Base-by-base conservation (phyloP, 2,888 invertebrate species). In the Melipona beecheii region DNA sequence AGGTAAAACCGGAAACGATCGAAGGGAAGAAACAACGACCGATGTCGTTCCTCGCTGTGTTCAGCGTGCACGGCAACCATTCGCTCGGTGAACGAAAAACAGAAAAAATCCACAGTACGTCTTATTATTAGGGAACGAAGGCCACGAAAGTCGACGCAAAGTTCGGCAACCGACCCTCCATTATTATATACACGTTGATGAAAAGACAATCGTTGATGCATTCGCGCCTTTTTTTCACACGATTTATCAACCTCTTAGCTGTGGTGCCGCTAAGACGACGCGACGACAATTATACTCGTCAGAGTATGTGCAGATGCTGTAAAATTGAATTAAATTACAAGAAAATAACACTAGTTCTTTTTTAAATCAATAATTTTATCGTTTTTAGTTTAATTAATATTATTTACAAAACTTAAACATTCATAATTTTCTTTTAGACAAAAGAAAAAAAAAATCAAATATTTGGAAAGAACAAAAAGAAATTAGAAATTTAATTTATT, bases 171-270 rank as follows among this genome's bases (percentile, higher is more conserved):
- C 74, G 72, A 75, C 77, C 83, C 83, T 84, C 84, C 84, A 69
- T 75, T 74, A 71, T 17, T 74, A 71, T 17, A 17, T n/a, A 15
- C 56, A 72, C 69, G 72, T 89, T 76, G 66, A 79, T 77, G 17
- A 70, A 71, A 77, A 60, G 82, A 89, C 84, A 84, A 88, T 89
- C 85, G 78, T 77, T 68, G 70, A 76, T 62, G 60, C 72, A 68
- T 70, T 60, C 58, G 52, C 36, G 65, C 31, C 24, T 75, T 62
- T 74, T 52, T 65, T 56, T 74, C 65, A 65, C 60, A 24, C 24
- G 58, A 43, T 73, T 31, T 62, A 5, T 31, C 9, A 43, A 43
- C 43, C 43, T 43, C 43, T 43, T 43, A 43, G 43, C 43, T 43
- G 43, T 36, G 36, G 36, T 5, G 36, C 6, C 36, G 36, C 36